Base-by-base conservation (phyloP, 2,888 invertebrate genomes). In the Orthosia gothica region DNA sequence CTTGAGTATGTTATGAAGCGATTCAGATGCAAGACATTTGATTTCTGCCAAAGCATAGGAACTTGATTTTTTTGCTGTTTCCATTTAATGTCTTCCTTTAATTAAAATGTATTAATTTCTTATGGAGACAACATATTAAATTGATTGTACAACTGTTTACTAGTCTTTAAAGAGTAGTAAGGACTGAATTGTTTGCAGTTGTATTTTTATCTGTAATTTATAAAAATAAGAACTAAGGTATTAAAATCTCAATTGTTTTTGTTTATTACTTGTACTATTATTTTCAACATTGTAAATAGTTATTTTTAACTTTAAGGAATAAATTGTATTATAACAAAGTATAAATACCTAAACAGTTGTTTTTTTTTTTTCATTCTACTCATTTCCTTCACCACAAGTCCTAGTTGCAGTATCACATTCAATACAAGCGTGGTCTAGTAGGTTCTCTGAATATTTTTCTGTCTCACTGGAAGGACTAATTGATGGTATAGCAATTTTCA, bases 281-380 rank as follows among this genome's bases (percentile, higher is more conserved):
- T 91, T 90, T 91, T 89, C 82, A 87, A 88, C 86, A 89, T 80
- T 96, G 96, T 96, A 96, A 94, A 96, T 96, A 95, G 91, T 87
- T 87, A 89, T 86, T 82, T 93, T 90, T 94, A 95, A 92, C 91
- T 88, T 88, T 95, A 95, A 95, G 94, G 89, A 89, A 94, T 94
- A 94, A 95, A 95, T 91, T 96, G 94, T 95, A 95, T 94, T 93
- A 95, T 96, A 96, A 95, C 95, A 96, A 94, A 96, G 93, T 96
- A 96, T 95, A 95, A 95, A 94, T 94, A 93, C 91, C 92, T 91
- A 91, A 91, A 91, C 87, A 88, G 81, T 76, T 74, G 81, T 93
- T 91, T 94, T 89, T 91, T 90, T 91, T 45, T 40, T 40, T 40
- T 9, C 7, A 9, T 65, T 12, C 73, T 52, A 61, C 63, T 68